Conservation (phyloP, 2,113 vertebrate genomes). For the Seriola aureovittata region DNA sequence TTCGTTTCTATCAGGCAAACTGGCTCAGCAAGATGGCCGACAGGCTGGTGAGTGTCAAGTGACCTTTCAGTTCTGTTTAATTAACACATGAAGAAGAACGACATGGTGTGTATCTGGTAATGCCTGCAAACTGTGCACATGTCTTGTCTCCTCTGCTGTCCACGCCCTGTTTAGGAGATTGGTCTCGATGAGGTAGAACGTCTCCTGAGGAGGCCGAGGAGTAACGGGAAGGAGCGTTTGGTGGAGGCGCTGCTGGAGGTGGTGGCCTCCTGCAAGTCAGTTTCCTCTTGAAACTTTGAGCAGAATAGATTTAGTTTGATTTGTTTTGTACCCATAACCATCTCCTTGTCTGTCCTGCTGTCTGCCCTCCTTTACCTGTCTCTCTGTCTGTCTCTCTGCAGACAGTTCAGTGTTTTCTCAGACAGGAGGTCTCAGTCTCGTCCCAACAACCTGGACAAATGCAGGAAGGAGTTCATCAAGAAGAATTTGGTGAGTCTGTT, state of each 20-base stretch:
- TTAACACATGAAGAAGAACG: neutral
- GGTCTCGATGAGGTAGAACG: slow-evolving; percentile 89
- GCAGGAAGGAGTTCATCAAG: slow-evolving; percentile 86
- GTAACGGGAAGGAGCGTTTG: slow-evolving; percentile 84
- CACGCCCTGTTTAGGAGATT: slow-evolving; percentile 82
- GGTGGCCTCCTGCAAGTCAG: slow-evolving; percentile 92
- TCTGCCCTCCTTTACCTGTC: neutral
- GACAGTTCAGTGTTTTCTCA: slow-evolving; percentile 86
- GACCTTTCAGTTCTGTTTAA: neutral
- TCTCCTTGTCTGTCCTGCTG: neutral
- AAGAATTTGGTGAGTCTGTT: slow-evolving; percentile 86
- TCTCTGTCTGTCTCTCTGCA: slow-evolving; percentile 62
- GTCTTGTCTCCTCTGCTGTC: neutral
- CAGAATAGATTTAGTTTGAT: neutral
- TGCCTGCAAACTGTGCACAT: neutral
- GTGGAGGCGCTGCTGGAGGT: slow-evolving; percentile 89
- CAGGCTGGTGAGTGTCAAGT: slow-evolving; percentile 85
- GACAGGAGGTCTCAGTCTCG: slow-evolving; percentile 86
- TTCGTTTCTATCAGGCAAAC: slow-evolving; percentile 90
- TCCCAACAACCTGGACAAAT: slow-evolving; percentile 90
- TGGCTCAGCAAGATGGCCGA: slow-evolving; percentile 91
- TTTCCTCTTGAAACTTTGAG: neutral
- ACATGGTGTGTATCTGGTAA: neutral
- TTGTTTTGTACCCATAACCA: neutral
- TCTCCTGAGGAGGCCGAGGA: slow-evolving; percentile 85